Base-by-base conservation (phyloP, 2,888 invertebrate species). In the Rambutsinella grinnellia region DNA sequence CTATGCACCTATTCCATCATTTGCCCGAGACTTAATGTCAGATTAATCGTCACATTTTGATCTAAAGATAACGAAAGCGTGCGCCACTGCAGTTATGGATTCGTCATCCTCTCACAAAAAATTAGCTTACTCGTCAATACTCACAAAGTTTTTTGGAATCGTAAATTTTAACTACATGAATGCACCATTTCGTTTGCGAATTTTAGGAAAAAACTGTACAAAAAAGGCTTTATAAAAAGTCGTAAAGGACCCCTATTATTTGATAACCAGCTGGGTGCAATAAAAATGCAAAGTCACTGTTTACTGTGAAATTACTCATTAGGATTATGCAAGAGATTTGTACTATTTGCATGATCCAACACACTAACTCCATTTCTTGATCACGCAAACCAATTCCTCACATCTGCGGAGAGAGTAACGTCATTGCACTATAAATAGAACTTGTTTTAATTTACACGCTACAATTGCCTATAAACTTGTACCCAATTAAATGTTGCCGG, bases 11-110 rank as follows among this genome's bases (percentile, higher is more conserved):
- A n/a, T n/a, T 66, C 66, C 54, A 67, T 67, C 67, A 58, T 49
- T 17, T 23, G 56, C 47, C 46, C 66, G 36, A 5, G 6, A 67
- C 21, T 58, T 67, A 46, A 58, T 19, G 58, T 67, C 58, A 67
- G 58, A 67, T 58, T 21, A 67, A 58, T 49, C 58, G 49, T 49
- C 28, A 49, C 13, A 23, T 61, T 57, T 47, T 58, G 58, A 67
- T 58, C 28, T 17, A 49, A 56, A 67, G 67, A 67, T 67, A 67
- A 67, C 57, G 36, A 13, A 36, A 36, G 36, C 36, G 36, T 36
- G 36, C 36, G 5, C 36, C 36, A 13, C 36, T 36, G 36, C 36
- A 36, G 36, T 36, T 36, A 36, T 36, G 36, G 6, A 36, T 36
- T 36, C 36, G 36, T 36, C 36, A 36, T 36, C 36, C 36, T 36